Percentiles rank a stretch among this genome's conserved stretches.
These are phyloP conservation scores for Myrmecophaga tridactyla DNA, from an alignment of 2,113 vertebrate genomes.

Conservation along the genomic window DNA sequence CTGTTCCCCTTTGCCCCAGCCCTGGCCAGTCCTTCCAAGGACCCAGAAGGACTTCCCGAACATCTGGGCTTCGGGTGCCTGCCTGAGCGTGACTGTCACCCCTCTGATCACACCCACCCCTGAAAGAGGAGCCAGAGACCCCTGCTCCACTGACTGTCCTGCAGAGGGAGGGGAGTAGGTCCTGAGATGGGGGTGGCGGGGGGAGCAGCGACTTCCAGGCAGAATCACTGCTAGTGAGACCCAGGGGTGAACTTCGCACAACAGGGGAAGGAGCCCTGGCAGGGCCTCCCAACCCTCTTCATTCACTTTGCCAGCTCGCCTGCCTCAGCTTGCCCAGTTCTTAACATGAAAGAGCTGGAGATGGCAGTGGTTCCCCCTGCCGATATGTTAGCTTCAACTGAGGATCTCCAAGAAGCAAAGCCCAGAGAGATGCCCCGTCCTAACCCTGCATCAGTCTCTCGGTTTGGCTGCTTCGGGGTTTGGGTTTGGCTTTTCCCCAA, in stretches of 20 bases:
- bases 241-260: too few species aligned
- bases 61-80: neutral
- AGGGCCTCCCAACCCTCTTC: neutral
- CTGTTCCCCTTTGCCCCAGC: neutral
- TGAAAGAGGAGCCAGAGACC: neutral
- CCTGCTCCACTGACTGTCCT: neutral
- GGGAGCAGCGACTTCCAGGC: too few species aligned
- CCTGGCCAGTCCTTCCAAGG: neutral
- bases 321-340: neutral
- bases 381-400: neutral
- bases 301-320: too few species aligned
- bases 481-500: neutral
- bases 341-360: neutral
- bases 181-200: too few species aligned
- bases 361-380: neutral
- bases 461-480: neutral
- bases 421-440: fast-evolving
- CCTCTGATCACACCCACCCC: neutral
- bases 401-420: neutral
- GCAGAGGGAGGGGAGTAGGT: neutral
- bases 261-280: too few species aligned
- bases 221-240: too few species aligned
- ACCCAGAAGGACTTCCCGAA: neutral
- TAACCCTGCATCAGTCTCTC: neutral
- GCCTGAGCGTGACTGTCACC: neutral